These are phyloP conservation scores for Drosophila malerkotliana DNA, from an alignment of 1,140 invertebrate genomes.

Conservation along the genomic window DNA sequence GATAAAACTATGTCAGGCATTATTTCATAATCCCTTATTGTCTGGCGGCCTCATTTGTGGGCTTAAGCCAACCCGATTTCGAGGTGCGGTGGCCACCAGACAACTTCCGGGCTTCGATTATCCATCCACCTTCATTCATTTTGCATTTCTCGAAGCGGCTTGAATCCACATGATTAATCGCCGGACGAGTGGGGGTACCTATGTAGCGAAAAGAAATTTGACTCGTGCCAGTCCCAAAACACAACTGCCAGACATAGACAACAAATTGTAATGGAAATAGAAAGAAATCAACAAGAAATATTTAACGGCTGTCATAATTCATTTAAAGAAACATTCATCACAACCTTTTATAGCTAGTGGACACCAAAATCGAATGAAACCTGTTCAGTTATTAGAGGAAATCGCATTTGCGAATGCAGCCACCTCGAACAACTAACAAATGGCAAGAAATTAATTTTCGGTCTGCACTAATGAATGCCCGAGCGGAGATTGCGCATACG, in stretches of 20 bases:
- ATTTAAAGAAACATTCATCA: constrained; percentile 71
- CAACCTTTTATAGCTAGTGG: constrained; percentile 26
- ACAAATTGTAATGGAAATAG: constrained; percentile 17
- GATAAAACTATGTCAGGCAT: constrained; percentile 76
- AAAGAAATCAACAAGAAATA: constrained; percentile 55
- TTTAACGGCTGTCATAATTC: constrained; percentile 78
- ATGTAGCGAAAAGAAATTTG: constrained; percentile 69
- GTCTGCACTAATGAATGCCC: constrained; percentile 60
- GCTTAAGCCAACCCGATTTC: constrained; percentile 37
- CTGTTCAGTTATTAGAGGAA: constrained; percentile 38
- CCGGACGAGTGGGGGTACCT: constrained; percentile 20
- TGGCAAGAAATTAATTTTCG: constrained; percentile 62
- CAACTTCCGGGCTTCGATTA: constrained; percentile 74
- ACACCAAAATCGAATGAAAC: constrained; percentile 14
- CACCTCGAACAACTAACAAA: constrained; percentile 36
- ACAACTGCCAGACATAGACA: background rate
- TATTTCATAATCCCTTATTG: constrained; percentile 72
- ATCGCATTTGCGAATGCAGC: constrained; percentile 51
- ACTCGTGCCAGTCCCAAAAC: constrained; percentile 66
- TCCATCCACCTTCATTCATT: constrained; percentile 39
- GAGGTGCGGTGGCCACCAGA: constrained; percentile 64
- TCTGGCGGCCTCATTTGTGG: constrained; percentile 66
- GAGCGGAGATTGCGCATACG: constrained; percentile 65
- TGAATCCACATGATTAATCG: constrained; percentile 58
- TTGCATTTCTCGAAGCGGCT: constrained; percentile 28